A percentile compares a stretch with the other conserved stretches of the same genome.
Evolutionary conservation across 2,888 invertebrate genomes (phyloP).

Genomic region (Noctua comes): DNA sequence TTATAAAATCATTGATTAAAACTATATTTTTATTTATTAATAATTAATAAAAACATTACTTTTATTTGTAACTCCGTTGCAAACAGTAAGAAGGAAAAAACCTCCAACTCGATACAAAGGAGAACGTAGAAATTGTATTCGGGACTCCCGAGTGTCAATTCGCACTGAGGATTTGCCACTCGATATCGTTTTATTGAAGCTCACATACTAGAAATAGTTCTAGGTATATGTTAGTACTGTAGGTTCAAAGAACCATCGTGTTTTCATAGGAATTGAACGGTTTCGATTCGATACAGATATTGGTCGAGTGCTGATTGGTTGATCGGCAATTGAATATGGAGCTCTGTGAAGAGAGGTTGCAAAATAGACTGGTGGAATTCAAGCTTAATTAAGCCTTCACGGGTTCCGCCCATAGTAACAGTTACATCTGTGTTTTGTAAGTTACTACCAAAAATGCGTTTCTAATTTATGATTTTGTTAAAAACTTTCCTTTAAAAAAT

Average conservation of each 20-base stretch:
- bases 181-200: constrained; percentile 26
- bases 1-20: background rate
- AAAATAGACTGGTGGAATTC: background rate
- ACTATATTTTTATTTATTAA: too few species aligned
- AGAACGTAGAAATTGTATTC: constrained; percentile 29
- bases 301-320: constrained; percentile 11
- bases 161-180: constrained; percentile 16
- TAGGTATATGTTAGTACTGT: background rate
- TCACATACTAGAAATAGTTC: background rate
- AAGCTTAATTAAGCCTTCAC: background rate
- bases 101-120: constrained; percentile 16
- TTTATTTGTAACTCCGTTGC: background rate
- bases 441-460: background rate
- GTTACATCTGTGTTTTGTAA: background rate
- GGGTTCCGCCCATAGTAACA: background rate
- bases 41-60: too few species aligned
- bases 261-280: constrained; percentile 1
- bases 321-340: background rate
- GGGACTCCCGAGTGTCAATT: constrained; percentile 30
- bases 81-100: background rate
- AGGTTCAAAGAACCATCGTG: constrained; percentile 3
- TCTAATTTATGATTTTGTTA: background rate
- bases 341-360: background rate
- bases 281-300: constrained; percentile 35
- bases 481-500: background rate